Evolutionary conservation across 2,113 vertebrate species (phyloP), one percentile per base, ranked within the genome.

Genomic region (Fregata magnificens): DNA sequence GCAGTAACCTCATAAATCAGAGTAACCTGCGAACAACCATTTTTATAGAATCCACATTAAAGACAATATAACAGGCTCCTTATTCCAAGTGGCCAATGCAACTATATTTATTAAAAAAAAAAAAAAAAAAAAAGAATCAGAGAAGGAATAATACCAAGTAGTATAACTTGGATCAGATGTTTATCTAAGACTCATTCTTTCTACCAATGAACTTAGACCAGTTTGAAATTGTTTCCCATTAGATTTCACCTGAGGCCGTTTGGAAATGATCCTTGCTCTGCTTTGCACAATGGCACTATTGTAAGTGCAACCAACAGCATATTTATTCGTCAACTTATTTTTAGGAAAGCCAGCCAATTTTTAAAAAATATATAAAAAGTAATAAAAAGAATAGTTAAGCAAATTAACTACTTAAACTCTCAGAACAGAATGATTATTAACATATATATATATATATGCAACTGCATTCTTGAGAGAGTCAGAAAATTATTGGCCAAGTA

Each of bases 11-110:
- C 96, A 96, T 98, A 98, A 98, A 98, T 98, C 96, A 97, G 90
- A 97, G 67, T 82, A 97, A 97, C 86, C 91, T 97, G 96, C 93
- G 97, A 98, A 98, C 90, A 98, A 92, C 91, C 83, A 66, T 92
- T 98, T 98, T 98, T 98, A 98, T 95, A 96, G 96, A 98, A 97
- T 98, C 95, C 95, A 98, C 96, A 98, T 97, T 98, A 98, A 98
- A 98, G 96, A 97, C 81, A 97, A 94, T 94, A 93, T 97, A 98
- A 97, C 92, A 95, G 79, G 77, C 82, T 94, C 91, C 85, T 96
- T 96, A 97, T 96, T 98, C 96, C 97, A 98, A 97, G 86, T 81
- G 88, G 87, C 63, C 95, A 95, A 96, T 18, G 62, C 83, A 93
- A 97, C 52, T 71, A 28, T 84, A 97, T 96, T 97, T 97, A 98